Evolutionary conservation across 2,797 vertebrate species (phyloP).

Genomic region (Spinus pinus): DNA sequence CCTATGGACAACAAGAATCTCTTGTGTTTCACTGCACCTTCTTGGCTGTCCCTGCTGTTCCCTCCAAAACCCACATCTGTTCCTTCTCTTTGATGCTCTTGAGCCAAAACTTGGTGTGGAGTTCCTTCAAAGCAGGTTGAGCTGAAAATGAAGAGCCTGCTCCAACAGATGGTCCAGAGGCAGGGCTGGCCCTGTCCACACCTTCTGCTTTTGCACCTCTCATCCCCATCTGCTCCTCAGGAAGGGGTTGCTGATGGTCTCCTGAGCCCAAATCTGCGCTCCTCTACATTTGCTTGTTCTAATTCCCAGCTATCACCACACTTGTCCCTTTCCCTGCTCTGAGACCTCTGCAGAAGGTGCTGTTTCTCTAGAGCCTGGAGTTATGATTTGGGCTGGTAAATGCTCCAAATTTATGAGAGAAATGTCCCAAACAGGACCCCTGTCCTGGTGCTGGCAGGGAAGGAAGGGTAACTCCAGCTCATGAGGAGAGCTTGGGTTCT

Average conservation of each 20-base stretch:
- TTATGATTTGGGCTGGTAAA: background rate
- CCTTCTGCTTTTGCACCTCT: background rate
- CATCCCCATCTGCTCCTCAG: background rate
- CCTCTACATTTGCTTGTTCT: background rate
- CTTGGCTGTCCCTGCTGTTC: background rate
- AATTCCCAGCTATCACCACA: fast-evolving
- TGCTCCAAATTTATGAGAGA: background rate
- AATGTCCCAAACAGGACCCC: background rate
- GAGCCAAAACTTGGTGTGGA: background rate
- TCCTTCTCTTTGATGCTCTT: background rate
- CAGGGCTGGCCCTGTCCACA: fast-evolving
- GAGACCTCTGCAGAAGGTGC: background rate
- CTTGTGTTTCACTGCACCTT: background rate
- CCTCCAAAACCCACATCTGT: background rate
- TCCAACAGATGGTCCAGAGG: fast-evolving
- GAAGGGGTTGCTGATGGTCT: background rate
- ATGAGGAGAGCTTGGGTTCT: background rate
- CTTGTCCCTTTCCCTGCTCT: background rate
- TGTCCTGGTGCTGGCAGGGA: background rate
- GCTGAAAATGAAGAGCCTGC: background rate
- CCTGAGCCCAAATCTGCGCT: background rate
- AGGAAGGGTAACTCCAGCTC: background rate
- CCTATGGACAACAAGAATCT: background rate
- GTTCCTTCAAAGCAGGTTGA: background rate
- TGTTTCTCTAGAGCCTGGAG: background rate